A percentile compares a stretch with the other conserved stretches of the same genome.
phyloP scores from a whole-genome alignment of 2,888 invertebrate genomes.

The Enoplolaimus lenunculus region DNA sequence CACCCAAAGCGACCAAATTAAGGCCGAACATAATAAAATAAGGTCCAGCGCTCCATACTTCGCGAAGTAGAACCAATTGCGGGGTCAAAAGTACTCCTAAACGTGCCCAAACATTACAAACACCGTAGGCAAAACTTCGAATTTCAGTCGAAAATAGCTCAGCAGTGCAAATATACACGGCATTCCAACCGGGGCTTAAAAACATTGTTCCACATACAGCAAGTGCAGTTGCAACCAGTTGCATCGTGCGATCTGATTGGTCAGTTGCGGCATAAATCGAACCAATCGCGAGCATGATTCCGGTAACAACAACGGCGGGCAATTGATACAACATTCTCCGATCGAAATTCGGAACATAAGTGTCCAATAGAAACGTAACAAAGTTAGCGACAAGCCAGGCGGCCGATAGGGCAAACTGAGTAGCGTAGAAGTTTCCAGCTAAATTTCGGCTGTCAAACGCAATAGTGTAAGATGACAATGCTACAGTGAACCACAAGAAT shows the following conservation, averaged over 20 bases:
- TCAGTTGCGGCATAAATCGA: neutral
- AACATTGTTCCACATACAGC: neutral
- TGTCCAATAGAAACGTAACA: neutral
- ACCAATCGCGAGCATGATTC: neutral
- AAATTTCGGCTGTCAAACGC: neutral
- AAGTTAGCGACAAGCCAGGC: neutral
- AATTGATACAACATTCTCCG: neutral
- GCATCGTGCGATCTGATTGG: neutral
- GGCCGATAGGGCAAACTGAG: neutral
- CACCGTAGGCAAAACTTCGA: neutral
- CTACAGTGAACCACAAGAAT: neutral
- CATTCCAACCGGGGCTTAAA: neutral
- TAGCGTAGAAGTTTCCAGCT: neutral
- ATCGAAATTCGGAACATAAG: neutral
- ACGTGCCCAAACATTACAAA: neutral
- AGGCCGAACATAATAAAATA: neutral
- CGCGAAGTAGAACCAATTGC: neutral
- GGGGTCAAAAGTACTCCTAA: neutral
- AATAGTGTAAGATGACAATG: neutral
- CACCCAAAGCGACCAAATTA: neutral
- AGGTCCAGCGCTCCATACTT: neutral
- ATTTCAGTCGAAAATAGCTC: neutral
- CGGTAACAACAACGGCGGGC: neutral
- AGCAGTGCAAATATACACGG: neutral
- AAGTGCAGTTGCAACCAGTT: neutral